Conservation (phyloP, 2,888 invertebrate species). For the Clivina fossor region DNA sequence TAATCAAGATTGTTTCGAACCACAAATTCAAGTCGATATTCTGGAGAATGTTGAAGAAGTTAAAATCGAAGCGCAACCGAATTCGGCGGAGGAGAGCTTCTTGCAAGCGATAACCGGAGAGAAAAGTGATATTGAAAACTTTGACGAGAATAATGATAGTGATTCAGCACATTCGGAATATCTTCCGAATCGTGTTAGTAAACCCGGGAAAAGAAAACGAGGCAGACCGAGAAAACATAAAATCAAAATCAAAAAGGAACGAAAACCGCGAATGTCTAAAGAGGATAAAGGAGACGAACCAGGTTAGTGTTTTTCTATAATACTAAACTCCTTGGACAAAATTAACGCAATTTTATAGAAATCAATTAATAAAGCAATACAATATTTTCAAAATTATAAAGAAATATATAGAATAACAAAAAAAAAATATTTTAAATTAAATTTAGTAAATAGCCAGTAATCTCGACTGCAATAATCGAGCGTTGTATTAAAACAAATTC, state of each 20-base stretch:
- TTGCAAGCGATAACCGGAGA: slow-evolving; percentile 14
- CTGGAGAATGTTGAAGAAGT: slow-evolving; percentile 37
- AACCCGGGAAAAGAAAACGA: slow-evolving; percentile 44
- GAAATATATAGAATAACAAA: no score
- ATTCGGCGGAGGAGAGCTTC: slow-evolving; percentile 24
- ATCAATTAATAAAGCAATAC: no score
- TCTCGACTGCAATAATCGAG: no score
- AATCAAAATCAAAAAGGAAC: slow-evolving; percentile 35
- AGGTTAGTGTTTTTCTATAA: no score
- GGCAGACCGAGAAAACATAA: slow-evolving; percentile 49
- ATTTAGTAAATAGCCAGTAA: no score
- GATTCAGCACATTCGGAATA: slow-evolving; percentile 50
- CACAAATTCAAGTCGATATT: slow-evolving; percentile 48
- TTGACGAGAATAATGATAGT: slow-evolving; percentile 27
- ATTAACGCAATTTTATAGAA: no score
- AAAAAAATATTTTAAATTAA: no score
- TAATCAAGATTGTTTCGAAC: slow-evolving; percentile 46
- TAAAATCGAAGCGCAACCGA: slow-evolving; percentile 24
- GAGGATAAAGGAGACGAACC: slow-evolving; percentile 45
- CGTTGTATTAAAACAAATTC: no score
- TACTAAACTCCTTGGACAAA: background rate
- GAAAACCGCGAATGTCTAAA: slow-evolving; percentile 25
- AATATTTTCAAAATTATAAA: no score
- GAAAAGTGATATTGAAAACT: slow-evolving; percentile 32
- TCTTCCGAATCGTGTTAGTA: slow-evolving; percentile 43